Evolutionary conservation across 1,140 invertebrate species (phyloP).

Genomic region (Lordiphosa mommai): DNA sequence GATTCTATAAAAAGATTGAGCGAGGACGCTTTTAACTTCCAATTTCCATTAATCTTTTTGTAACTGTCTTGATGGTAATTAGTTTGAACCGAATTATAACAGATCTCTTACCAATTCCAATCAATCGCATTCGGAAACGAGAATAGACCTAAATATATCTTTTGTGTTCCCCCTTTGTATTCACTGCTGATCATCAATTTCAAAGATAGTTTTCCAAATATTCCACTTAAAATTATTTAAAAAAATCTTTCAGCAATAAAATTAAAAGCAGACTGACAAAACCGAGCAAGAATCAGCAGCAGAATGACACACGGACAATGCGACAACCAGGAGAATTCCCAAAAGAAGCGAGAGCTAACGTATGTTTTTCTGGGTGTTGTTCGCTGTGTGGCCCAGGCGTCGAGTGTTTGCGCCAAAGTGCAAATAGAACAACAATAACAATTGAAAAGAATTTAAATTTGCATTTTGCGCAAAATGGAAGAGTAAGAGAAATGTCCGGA

Average conservation of each 20-base stretch:
- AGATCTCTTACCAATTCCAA: no score
- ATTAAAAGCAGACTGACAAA: conserved; percentile 23
- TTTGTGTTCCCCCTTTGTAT: no score
- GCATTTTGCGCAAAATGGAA: conserved; percentile 64
- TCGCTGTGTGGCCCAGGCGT: conserved; percentile 45
- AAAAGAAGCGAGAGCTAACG: conserved; percentile 64
- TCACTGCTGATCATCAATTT: neutral
- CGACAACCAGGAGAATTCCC: conserved; percentile 39
- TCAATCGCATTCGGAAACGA: no score
- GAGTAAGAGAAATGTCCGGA: neutral
- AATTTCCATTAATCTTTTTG: no score
- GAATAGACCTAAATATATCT: no score
- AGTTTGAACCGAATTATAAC: no score
- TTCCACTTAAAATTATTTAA: conserved; percentile 62
- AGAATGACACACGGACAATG: conserved; percentile 44
- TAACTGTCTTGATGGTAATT: no score
- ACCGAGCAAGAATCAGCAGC: conserved; percentile 25
- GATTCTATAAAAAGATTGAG: no score
- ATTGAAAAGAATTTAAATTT: conserved; percentile 78
- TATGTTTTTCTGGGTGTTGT: conserved; percentile 58
- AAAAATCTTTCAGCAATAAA: conserved; percentile 58
- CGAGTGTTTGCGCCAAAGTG: conserved; percentile 69
- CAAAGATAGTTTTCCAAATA: conserved; percentile 1
- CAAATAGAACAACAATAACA: conserved; percentile 78
- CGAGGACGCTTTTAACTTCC: no score